Evolutionary conservation across 2,113 vertebrate genomes (phyloP), one percentile per base, ranked within the genome.

Genomic region (Chaenocephalus aceratus): DNA sequence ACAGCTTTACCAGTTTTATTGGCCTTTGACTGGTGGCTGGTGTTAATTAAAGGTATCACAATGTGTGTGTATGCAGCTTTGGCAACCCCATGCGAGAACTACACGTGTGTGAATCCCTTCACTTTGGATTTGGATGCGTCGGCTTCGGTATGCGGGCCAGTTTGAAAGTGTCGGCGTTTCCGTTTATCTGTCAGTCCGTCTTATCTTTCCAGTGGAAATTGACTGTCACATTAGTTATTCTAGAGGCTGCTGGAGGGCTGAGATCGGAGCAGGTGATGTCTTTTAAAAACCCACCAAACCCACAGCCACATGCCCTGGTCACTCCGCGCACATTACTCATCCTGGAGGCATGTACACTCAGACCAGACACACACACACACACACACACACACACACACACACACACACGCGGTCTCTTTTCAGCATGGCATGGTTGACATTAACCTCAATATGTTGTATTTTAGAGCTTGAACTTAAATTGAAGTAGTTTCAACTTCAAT

Each of bases 241-340:
- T 79, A 62, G 86, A 89, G 78, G 67, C 74, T 75, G 82, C 72
- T 88, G 85, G 79, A 91, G 83, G 85, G 82, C 84, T 82, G 79
- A 80, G 79, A 88, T 84, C 30, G 90, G 63, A 90, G 90, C 93
- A 93, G 93, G 93, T 94, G 93, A 93, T 82, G 86, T 69, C 91
- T 90, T 93, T 91, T 91, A 91, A 94, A 93, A 91, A 89, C 79
- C 75, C 86, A 81, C 67, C 79, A 73, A 89, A 92, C 88, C 63
- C 90, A 89, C 91, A 87, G 74, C 81, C 93, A 92, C 92, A 91
- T 94, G 93, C 91, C 86, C 76, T 60, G 45, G 88, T 91, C 91
- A 91, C 86, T 93, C 91, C 45, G 23, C 41, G 63, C 21, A 53
- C 82, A 89, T 93, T 92, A 89, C 82, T 93, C 92, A 91, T 86